Evolutionary conservation across 92 coral and sea anemone genomes (phyloP).

Genomic region (Palythoa caribaeorum): DNA sequence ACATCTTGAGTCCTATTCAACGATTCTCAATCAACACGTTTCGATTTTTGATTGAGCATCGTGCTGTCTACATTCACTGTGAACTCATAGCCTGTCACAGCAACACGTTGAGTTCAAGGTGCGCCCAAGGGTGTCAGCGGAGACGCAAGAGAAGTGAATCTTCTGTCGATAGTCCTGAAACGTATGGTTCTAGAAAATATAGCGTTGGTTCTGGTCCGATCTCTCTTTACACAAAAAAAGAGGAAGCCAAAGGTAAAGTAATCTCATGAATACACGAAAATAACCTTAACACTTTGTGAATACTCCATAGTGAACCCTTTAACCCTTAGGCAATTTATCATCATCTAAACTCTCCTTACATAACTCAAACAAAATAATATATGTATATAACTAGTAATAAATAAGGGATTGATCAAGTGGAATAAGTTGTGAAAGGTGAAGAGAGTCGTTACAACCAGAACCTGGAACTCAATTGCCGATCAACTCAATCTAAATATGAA

Average conservation of each 20-base stretch:
- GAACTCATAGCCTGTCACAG: slow-evolving; percentile 58
- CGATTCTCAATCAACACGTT: slow-evolving; percentile 47
- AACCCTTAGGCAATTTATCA: too few species aligned
- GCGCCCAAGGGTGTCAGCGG: slow-evolving; percentile 44
- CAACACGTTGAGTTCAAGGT: slow-evolving; percentile 53
- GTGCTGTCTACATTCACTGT: slow-evolving; percentile 47
- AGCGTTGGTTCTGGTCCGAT: slow-evolving; percentile 59
- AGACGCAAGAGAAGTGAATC: slow-evolving; percentile 20
- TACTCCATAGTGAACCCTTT: too few species aligned
- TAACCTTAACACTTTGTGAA: too few species aligned
- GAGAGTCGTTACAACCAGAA: too few species aligned
- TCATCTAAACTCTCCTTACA: too few species aligned
- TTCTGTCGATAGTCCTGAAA: neutral
- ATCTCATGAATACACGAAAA: too few species aligned
- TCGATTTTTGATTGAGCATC: slow-evolving; percentile 52
- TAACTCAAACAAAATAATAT: too few species aligned
- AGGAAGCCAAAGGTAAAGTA: neutral
- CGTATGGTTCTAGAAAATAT: slow-evolving; percentile 36
- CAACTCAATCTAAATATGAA: too few species aligned
- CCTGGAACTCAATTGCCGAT: too few species aligned
- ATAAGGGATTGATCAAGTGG: too few species aligned
- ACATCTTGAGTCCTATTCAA: slow-evolving; percentile 16
- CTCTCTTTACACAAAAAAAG: slow-evolving; percentile 11
- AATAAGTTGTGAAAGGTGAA: too few species aligned
- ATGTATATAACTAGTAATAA: too few species aligned